Evolutionary conservation across 30 jellyfish, hydroid and myxozoan genomes (phyloP), one percentile per base, ranked within the genome.

Genomic region (Nemopilema nomurai): DNA sequence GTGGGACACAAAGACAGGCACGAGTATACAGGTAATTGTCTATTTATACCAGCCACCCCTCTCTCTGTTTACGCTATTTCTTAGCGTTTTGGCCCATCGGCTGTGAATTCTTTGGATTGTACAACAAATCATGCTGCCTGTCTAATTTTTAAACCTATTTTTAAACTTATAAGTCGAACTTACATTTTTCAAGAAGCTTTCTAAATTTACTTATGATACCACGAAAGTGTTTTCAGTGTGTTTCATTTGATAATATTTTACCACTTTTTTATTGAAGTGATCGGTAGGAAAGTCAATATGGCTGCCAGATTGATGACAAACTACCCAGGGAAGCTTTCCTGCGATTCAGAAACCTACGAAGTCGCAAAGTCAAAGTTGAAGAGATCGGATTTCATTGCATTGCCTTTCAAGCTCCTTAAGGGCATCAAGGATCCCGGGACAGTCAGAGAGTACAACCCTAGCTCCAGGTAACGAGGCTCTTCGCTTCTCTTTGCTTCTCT

Each of bases 201-300:
- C n/a, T n/a, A n/a, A n/a, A n/a, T n/a, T n/a, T n/a, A n/a, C n/a
- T n/a, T n/a, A n/a, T n/a, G n/a, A n/a, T n/a, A n/a, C n/a, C n/a
- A n/a, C n/a, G n/a, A n/a, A n/a, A n/a, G n/a, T n/a, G n/a, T n/a
- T n/a, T n/a, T n/a, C n/a, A n/a, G n/a, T n/a, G n/a, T n/a, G n/a
- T n/a, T n/a, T n/a, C n/a, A n/a, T n/a, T n/a, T n/a, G n/a, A n/a
- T 41, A 13, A 41, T 41, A 3, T n/a, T 63, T 63, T 8, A 3
- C 20, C 29, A 4, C 18, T 4, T 63, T 63, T 24, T 24, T 24
- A 24, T 63, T n/a, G 21, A 49, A 92, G 98, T 92, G 33, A 92
- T 92, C 80, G 98, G 98, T 20, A 76, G 98, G 9, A 92, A 92
- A 72, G 98, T 92, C 73, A 92, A 92, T 87, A 92, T 92, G 98